Evolutionary conservation across 1,140 invertebrate species (phyloP).

Genomic region (Drosophila insularis): DNA sequence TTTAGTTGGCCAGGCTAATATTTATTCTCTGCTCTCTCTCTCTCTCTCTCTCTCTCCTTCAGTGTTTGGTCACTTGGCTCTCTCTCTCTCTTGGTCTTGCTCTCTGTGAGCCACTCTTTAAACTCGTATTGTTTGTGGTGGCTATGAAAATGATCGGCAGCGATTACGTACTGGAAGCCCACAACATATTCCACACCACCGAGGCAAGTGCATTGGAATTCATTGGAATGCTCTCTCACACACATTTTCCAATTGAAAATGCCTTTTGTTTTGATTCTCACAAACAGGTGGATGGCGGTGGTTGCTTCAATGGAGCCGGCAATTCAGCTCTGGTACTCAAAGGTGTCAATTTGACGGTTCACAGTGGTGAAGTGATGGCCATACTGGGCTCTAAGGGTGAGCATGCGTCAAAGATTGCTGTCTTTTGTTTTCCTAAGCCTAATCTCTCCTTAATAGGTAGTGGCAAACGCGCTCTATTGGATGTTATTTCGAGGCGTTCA

Average conservation of each 20-base stretch:
- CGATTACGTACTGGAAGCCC: constrained; percentile 93
- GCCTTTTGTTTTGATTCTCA: constrained; percentile 34
- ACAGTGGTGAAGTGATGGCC: constrained; percentile 95
- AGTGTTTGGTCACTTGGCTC: background rate
- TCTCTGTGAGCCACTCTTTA: constrained; percentile 47
- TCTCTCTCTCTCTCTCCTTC: background rate
- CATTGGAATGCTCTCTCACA: background rate
- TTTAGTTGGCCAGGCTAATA: background rate
- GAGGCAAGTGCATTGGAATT: constrained; percentile 85
- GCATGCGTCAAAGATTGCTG: background rate
- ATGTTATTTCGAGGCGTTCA: constrained; percentile 92
- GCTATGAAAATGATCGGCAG: constrained; percentile 87
- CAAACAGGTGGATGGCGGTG: constrained; percentile 89
- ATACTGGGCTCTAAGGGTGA: constrained; percentile 95
- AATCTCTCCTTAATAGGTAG: constrained; percentile 85
- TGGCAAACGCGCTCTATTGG: constrained; percentile 94
- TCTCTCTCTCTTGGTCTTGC: constrained; percentile 16
- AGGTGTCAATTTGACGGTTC: constrained; percentile 94
- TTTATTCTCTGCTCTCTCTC: background rate
- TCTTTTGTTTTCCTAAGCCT: background rate
- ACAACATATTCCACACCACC: constrained; percentile 94
- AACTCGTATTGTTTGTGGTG: constrained; percentile 38
- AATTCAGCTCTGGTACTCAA: constrained; percentile 93
- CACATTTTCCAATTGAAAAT: constrained; percentile 30
- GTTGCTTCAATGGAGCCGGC: constrained; percentile 90